These are phyloP conservation scores for Clupea harengus DNA, from an alignment of 2,113 vertebrate genomes.

Conservation along the genomic window DNA sequence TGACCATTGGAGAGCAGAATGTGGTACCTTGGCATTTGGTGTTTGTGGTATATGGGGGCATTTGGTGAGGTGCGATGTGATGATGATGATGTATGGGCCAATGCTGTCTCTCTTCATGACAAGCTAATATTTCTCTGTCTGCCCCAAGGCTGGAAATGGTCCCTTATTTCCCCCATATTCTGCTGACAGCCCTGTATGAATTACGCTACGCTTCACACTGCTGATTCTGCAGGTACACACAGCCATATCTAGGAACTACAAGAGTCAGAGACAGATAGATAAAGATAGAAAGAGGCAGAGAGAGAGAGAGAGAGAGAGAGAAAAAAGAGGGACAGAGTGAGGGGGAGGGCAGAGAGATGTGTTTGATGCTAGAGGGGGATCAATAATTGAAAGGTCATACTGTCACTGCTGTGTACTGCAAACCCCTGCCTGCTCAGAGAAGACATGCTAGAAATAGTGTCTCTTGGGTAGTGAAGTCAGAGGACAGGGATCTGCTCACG, in stretches of 20 bases:
- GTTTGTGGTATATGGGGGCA: constrained; percentile 7
- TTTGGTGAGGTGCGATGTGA: constrained; percentile 34
- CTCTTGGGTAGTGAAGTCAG: background rate
- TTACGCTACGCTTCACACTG: constrained; percentile 50
- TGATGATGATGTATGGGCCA: constrained; percentile 57
- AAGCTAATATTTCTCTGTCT: constrained; percentile 55
- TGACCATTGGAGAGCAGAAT: background rate
- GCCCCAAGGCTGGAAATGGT: constrained; percentile 45
- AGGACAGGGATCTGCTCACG: background rate
- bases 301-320: background rate
- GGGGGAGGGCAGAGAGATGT: constrained; percentile 36
- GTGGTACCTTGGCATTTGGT: background rate
- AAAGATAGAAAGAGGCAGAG: background rate
- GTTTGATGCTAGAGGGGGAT: constrained; percentile 47
- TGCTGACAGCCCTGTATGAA: constrained; percentile 63
- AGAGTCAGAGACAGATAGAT: background rate
- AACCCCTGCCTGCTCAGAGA: background rate
- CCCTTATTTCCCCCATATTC: constrained; percentile 51
- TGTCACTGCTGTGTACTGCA: constrained; percentile 23
- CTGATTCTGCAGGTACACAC: constrained; percentile 63
- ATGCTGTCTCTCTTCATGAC: constrained; percentile 24
- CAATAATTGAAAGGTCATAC: constrained; percentile 67
- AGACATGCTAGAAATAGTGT: background rate
- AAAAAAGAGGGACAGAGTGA: background rate
- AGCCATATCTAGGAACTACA: constrained; percentile 39